Evolutionary conservation across 1,140 invertebrate species (phyloP).

Genomic region (Charaxes varanes): DNA sequence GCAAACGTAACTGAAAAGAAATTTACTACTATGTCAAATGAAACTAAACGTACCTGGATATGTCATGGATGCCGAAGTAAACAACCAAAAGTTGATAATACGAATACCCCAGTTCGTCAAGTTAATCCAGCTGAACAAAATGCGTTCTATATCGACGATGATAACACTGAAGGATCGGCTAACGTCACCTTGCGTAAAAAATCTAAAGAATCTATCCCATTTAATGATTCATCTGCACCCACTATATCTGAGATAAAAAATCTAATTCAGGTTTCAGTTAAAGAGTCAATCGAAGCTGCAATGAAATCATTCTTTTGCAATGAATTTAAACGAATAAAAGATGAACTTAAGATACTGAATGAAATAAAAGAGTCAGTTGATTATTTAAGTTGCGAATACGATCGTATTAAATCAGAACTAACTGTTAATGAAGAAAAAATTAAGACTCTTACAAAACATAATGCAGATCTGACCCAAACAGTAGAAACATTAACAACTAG

Average conservation of each 20-base stretch:
- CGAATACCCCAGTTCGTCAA: slow-evolving; percentile 14
- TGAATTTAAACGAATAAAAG: slow-evolving; percentile 1
- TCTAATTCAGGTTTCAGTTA: neutral
- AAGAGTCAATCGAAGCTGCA: neutral
- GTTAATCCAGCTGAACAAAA: too few species aligned
- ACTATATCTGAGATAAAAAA: slow-evolving; percentile 3
- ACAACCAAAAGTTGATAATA: slow-evolving; percentile 13
- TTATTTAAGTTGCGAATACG: slow-evolving; percentile 5
- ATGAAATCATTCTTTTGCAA: neutral
- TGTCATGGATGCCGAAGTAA: slow-evolving; percentile 14
- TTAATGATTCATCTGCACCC: neutral
- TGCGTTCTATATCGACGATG: too few species aligned
- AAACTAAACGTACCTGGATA: slow-evolving; percentile 8
- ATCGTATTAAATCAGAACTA: slow-evolving; percentile 1
- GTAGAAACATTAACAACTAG: slow-evolving; percentile 3
- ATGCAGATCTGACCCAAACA: neutral
- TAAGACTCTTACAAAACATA: slow-evolving; percentile 5
- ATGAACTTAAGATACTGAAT: slow-evolving; percentile 1
- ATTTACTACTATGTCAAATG: slow-evolving; percentile 5
- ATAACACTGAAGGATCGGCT: neutral
- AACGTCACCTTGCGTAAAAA: slow-evolving; percentile 7
- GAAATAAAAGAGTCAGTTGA: slow-evolving; percentile 2
- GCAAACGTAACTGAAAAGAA: slow-evolving; percentile 4
- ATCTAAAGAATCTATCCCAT: neutral
- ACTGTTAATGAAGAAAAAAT: too few species aligned